Evolutionary conservation across 2,113 vertebrate genomes (phyloP).

Genomic region (Globicephala melas): DNA sequence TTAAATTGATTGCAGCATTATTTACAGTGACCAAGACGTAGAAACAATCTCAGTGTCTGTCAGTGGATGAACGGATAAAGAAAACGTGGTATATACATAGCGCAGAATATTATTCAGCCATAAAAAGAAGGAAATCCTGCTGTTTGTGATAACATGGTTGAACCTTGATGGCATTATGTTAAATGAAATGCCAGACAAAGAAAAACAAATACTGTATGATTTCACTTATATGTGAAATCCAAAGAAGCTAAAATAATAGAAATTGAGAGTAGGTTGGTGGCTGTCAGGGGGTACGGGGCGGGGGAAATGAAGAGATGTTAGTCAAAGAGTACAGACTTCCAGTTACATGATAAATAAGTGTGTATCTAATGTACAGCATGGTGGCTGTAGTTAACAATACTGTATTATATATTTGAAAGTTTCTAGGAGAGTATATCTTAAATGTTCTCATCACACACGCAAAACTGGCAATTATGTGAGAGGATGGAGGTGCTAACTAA

Average conservation of each 20-base stretch:
- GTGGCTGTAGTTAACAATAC: not conserved
- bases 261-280: not conserved
- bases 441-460: not conserved
- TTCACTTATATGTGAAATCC: not conserved
- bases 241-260: not conserved
- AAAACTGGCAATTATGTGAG: not conserved
- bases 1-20: not conserved
- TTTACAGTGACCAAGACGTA: not conserved
- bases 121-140: not conserved
- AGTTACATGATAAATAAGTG: not conserved
- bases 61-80: not conserved
- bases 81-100: not conserved
- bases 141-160: not conserved
- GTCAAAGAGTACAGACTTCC: not conserved
- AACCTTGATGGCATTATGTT: not conserved
- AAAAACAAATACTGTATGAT: not conserved
- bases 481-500: not conserved
- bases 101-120: not conserved
- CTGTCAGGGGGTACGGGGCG: not conserved
- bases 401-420: not conserved
- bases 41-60: not conserved
- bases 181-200: not conserved
- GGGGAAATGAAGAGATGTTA: not conserved
- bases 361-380: not conserved
- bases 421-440: not conserved